Evolutionary conservation across 2,797 vertebrate species (phyloP), one percentile per base, ranked within the genome.

Genomic region (Eleutherodactylus coqui): DNA sequence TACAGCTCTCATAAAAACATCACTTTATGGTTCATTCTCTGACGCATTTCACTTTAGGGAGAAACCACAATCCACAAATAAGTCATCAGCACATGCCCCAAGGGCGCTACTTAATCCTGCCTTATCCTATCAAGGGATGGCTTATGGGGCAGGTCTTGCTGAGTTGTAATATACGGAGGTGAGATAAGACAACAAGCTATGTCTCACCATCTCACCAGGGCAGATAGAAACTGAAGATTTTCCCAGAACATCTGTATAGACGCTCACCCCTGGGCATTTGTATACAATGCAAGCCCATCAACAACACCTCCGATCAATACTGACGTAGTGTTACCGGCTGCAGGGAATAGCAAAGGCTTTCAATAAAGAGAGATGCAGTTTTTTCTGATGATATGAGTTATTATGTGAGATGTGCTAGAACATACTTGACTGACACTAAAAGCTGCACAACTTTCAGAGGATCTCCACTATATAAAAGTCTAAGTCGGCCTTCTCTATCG

Each of bases 121-220:
- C 36, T 62, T 72, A 86, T 82, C 75, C 75, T 78, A 58, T 79
- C 53, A 67, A 75, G 58, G 86, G 82, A 81, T 36, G 27, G 67
- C 11, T 64, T 55, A 13, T 19, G 38, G 64, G 78, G 67, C 43
- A 76, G 79, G 21, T 79, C 27, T 38, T 87, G 82, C 82, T 60
- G 58, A 83, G 14, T 38, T 38, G 55, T 43, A 72, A 41, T 32
- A 72, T 41, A 55, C n/a, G 27, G n/a, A 85, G 79, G 70, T 38
- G 62, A 85, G 85, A 81, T 62, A 41, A 51, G 32, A 60, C 58
- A 47, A 41, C n/a, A 21, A n/a, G 53, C 49, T 47, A 75, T 49
- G 51, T 49, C 55, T 78, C 60, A 72, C 82, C 43, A 79, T 60
- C 77, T 83, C 79, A 84, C 53, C 53, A 78, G 55, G 70, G 58